Percentiles rank a stretch among this genome's conserved stretches.
These are phyloP conservation scores for Lateolabrax maculatus DNA, from an alignment of 2,797 vertebrate species.

Conservation along the genomic window DNA sequence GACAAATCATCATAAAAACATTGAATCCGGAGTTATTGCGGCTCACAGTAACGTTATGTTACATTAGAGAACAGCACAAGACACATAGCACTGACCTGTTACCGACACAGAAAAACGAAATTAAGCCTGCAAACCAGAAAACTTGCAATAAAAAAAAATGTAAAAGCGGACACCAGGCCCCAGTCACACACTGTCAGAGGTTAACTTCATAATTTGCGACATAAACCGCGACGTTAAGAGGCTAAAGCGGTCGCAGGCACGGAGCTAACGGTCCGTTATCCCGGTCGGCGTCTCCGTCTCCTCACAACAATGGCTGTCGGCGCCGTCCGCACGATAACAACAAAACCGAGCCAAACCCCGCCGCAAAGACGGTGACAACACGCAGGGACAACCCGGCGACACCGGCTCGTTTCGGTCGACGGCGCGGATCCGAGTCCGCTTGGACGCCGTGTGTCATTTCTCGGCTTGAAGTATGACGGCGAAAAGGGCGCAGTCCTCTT, in stretches of 20 bases:
- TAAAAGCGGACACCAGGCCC: neutral
- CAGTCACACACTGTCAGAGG: neutral
- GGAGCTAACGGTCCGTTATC: conserved; percentile 67
- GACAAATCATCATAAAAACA: accelerated
- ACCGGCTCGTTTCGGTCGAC: neutral
- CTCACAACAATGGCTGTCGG: conserved; percentile 85
- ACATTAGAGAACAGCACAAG: neutral
- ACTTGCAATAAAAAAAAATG: neutral
- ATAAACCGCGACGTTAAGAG: conserved; percentile 2
- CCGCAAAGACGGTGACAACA: conserved; percentile 69
- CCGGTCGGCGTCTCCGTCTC: conserved; percentile 75
- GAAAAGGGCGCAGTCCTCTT: conserved; percentile 82
- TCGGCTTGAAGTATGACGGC: conserved; percentile 51
- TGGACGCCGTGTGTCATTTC: conserved; percentile 22
- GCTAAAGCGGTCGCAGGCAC: conserved; percentile 54
- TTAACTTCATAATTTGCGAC: neutral
- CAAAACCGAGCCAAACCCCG: conserved; percentile 63
- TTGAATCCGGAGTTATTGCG: neutral
- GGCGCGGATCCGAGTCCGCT: neutral
- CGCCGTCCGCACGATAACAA: conserved; percentile 72
- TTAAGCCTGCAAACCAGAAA: neutral
- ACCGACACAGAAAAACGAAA: neutral
- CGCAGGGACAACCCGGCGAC: neutral
- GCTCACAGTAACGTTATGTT: neutral
- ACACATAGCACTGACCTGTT: neutral